These are phyloP conservation scores for Trialeurodes vaporariorum DNA, from an alignment of 1,140 invertebrate species.

Conservation along the genomic window DNA sequence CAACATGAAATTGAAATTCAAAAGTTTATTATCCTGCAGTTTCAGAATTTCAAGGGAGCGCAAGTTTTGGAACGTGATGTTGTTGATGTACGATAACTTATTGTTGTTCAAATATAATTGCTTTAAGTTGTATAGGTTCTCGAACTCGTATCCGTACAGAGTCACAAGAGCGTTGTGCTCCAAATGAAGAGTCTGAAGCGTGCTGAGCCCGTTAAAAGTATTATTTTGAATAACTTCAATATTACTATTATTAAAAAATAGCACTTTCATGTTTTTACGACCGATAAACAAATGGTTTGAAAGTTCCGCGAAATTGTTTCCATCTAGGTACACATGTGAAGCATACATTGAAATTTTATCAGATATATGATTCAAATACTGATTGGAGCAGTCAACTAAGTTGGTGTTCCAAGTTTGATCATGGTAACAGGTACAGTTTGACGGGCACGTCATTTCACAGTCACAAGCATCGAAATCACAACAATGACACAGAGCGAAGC, in stretches of 20 bases:
- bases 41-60: constrained; percentile 65
- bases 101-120: constrained; percentile 84
- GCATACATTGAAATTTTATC: constrained; percentile 84
- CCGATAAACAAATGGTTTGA: constrained; percentile 86
- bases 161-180: constrained; percentile 69
- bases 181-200: constrained; percentile 68
- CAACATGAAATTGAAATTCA: constrained; percentile 66
- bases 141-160: constrained; percentile 81
- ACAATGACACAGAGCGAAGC: constrained; percentile 84
- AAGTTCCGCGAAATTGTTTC: constrained; percentile 70
- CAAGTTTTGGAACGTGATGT: constrained; percentile 64
- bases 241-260: constrained; percentile 75
- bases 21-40: constrained; percentile 71
- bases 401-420: constrained; percentile 87
- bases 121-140: constrained; percentile 61
- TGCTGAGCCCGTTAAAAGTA: constrained; percentile 78
- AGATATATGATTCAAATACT: constrained; percentile 61
- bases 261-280: constrained; percentile 70
- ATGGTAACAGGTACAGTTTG: constrained; percentile 83
- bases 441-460: constrained; percentile 88
- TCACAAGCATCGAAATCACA: constrained; percentile 91
- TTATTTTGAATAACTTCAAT: constrained; percentile 80
- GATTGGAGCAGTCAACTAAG: constrained; percentile 77
- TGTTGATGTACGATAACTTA: constrained; percentile 60
- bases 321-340: constrained; percentile 81